These are phyloP conservation scores for Tipula unca DNA, from an alignment of 2,888 invertebrate species.

Conservation along the genomic window DNA sequence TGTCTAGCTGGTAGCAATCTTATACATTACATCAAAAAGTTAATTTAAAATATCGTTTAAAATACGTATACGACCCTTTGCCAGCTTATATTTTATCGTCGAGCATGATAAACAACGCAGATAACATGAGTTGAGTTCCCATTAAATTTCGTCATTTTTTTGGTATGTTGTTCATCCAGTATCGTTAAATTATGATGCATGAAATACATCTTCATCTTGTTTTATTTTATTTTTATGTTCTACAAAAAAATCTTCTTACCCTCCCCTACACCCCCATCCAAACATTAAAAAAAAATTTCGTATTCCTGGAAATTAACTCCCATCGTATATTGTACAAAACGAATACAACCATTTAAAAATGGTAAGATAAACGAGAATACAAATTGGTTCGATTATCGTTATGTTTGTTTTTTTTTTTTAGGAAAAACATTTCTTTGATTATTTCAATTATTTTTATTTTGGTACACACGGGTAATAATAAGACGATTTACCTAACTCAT, in stretches of 20 bases:
- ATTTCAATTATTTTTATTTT: conserved; percentile 8
- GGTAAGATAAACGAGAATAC: background rate
- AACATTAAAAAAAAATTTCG: background rate
- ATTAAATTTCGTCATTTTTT: background rate
- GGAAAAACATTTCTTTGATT: background rate
- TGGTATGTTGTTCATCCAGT: background rate
- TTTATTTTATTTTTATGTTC: background rate
- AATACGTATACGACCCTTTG: background rate
- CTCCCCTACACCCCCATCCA: background rate
- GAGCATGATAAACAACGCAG: background rate
- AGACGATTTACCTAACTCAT: conserved; percentile 8
- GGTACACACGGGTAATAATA: background rate
- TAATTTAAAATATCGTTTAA: background rate
- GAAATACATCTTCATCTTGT: background rate
- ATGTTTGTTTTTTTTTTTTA: background rate
- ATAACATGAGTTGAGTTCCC: background rate
- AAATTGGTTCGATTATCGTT: conserved; percentile 8
- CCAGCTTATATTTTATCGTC: background rate
- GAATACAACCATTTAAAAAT: background rate
- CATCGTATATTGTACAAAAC: background rate
- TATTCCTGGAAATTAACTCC: background rate
- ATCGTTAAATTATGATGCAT: conserved; percentile 4
- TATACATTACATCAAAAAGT: background rate
- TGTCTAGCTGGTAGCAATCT: too few species aligned
- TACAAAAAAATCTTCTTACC: background rate